These are phyloP conservation scores for Drosophila nikananu DNA, from an alignment of 1,140 invertebrate species.

Conservation along the genomic window DNA sequence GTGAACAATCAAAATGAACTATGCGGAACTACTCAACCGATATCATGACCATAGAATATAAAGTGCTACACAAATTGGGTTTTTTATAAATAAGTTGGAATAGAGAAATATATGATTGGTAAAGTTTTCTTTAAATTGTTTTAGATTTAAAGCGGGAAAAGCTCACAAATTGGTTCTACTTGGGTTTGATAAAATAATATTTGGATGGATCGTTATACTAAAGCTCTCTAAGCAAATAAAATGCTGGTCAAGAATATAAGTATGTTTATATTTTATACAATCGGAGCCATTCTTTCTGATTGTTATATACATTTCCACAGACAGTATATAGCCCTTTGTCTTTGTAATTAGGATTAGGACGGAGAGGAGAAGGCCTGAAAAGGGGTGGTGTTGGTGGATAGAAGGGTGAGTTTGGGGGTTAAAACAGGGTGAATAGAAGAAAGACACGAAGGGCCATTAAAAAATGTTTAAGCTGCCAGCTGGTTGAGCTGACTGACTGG, in stretches of 20 bases:
- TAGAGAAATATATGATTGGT: too few species aligned
- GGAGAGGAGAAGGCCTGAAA: conserved; percentile 14
- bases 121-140: too few species aligned
- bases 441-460: conserved; percentile 70
- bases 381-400: conserved; percentile 30
- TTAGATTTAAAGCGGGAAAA: too few species aligned
- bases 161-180: too few species aligned
- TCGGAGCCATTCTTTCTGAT: neutral
- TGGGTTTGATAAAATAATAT: neutral
- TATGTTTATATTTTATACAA: neutral
- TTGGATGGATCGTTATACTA: neutral
- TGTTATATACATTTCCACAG: neutral
- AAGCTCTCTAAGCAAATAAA: neutral
- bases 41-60: too few species aligned
- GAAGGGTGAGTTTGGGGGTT: conserved; percentile 15
- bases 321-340: neutral
- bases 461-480: conserved; percentile 80
- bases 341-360: conserved; percentile 17
- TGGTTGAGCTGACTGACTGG: conserved; percentile 45
- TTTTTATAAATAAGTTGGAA: too few species aligned
- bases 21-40: too few species aligned
- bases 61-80: too few species aligned
- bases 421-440: conserved; percentile 12
- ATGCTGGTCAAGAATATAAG: neutral
- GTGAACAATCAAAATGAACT: too few species aligned